A percentile compares a stretch with the other conserved stretches of the same genome.
Conservation (phyloP, 2,888 invertebrate species). For the Dinocampus coccinellae region DNA sequence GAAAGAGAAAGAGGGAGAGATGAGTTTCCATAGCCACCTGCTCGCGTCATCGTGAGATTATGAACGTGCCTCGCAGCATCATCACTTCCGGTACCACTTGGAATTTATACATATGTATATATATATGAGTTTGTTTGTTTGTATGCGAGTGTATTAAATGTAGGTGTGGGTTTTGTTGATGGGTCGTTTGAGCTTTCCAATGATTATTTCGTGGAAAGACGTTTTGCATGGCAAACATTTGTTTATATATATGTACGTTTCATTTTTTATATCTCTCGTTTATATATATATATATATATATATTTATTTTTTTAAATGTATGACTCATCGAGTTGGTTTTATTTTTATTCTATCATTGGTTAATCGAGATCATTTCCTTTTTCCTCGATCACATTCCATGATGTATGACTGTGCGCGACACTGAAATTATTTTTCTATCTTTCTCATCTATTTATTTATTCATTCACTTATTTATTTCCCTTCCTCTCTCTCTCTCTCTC, state of each 20-base stretch:
- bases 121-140: background rate
- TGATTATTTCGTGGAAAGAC: conserved; percentile 5
- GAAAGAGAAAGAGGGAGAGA: background rate
- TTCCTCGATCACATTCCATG: conserved; percentile 56
- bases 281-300: background rate
- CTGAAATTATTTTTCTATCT: conserved; percentile 32
- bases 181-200: background rate
- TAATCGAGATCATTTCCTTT: conserved; percentile 48
- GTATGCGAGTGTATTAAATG: background rate
- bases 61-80: conserved; percentile 11
- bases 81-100: conserved; percentile 31
- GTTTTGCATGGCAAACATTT: background rate
- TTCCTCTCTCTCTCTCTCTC: no score
- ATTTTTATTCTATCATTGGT: conserved; percentile 41
- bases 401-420: conserved; percentile 51
- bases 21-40: conserved; percentile 37
- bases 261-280: background rate
- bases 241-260: background rate
- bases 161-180: background rate
- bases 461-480: background rate
- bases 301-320: background rate
- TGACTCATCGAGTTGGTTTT: conserved; percentile 43
- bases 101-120: background rate
- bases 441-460: background rate
- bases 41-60: conserved; percentile 25